phyloP scores from a whole-genome alignment of 2,113 vertebrate genomes.

The Mustelus asterias region DNA sequence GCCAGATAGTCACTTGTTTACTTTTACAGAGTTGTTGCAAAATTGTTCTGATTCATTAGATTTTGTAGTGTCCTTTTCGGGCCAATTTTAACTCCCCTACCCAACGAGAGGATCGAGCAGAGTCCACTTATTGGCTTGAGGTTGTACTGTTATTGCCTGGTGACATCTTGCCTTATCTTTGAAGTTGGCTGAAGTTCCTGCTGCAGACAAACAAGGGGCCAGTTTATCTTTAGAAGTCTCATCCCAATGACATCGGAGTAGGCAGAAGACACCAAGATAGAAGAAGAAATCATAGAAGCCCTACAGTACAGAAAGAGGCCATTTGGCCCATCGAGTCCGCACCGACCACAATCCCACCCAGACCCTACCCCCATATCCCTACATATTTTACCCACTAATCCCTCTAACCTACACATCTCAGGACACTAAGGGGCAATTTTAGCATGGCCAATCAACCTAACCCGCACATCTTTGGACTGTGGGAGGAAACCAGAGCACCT shows the following conservation, averaged over 20 bases:
- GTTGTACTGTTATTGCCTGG: not conserved
- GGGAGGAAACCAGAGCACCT: too few relatives aligned
- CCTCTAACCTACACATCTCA: too few relatives aligned
- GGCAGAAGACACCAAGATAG: not conserved
- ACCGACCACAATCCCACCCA: too few relatives aligned
- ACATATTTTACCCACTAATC: too few relatives aligned
- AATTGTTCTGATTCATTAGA: not conserved
- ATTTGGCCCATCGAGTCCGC: too few relatives aligned
- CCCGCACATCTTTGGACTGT: too few relatives aligned
- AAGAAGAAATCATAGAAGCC: too few relatives aligned
- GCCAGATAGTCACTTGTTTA: not conserved
- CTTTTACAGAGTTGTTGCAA: not conserved
- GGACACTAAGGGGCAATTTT: too few relatives aligned
- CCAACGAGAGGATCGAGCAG: not conserved
- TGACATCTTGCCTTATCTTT: not conserved
- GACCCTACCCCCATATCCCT: too few relatives aligned
- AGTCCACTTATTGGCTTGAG: not conserved
- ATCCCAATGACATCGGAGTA: not conserved
- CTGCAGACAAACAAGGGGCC: not conserved
- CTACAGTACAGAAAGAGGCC: too few relatives aligned
- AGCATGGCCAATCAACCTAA: too few relatives aligned
- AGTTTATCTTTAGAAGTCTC: not conserved
- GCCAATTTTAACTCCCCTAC: not conserved
- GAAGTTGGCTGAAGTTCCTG: not conserved
- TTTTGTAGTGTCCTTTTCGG: not conserved